These are phyloP conservation scores for Bostrychus sinensis DNA, from an alignment of 2,113 vertebrate genomes.

Conservation along the genomic window DNA sequence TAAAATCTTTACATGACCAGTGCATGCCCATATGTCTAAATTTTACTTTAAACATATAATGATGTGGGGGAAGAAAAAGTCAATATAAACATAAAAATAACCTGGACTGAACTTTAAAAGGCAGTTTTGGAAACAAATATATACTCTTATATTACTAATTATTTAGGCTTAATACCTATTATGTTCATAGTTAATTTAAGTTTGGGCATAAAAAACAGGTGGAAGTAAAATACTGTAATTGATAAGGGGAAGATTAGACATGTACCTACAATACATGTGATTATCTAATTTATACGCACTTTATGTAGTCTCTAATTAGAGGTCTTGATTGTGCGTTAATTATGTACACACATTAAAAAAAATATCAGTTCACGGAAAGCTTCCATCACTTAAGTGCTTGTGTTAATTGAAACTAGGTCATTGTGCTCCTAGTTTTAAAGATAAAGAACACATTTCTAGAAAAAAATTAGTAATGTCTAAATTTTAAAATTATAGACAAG, in stretches of 20 bases:
- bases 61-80: too few species aligned
- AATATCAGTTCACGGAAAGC: not conserved
- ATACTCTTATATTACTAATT: not conserved
- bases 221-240: not conserved
- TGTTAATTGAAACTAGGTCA: conserved; percentile 2
- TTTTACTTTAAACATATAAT: not conserved
- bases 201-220: not conserved
- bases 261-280: not conserved
- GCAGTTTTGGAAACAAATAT: too few species aligned
- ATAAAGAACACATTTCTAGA: not conserved
- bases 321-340: conserved; percentile 1
- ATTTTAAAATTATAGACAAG: not conserved
- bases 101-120: too few species aligned
- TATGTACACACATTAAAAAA: not conserved
- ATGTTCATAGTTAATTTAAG: not conserved
- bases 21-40: conserved; percentile 19
- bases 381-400: conserved; percentile 29
- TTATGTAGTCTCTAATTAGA: not conserved
- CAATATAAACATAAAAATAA: too few species aligned
- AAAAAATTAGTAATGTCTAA: not conserved
- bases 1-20: conserved; percentile 5
- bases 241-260: not conserved
- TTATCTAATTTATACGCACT: not conserved
- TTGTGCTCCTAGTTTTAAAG: not conserved
- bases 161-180: not conserved